phyloP scores from a whole-genome alignment of 2,113 vertebrate genomes.

The Leptosomus discolor region DNA sequence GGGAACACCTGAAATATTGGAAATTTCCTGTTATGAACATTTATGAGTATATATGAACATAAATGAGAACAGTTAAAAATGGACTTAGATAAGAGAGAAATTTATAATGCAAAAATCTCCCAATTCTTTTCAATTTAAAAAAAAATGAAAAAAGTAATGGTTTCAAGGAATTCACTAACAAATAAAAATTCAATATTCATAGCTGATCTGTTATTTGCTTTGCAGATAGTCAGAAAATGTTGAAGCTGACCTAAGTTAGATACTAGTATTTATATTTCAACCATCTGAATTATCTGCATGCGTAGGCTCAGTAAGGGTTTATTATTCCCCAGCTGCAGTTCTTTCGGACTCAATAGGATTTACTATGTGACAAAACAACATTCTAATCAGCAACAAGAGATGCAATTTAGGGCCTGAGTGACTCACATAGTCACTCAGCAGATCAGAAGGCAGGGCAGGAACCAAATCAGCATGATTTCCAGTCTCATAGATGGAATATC shows the following conservation, averaged over 20 bases:
- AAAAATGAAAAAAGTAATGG: background rate
- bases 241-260: background rate
- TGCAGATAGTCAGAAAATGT: background rate
- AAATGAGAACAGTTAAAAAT: background rate
- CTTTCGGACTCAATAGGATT: background rate
- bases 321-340: background rate
- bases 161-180: background rate
- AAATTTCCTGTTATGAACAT: background rate
- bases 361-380: background rate
- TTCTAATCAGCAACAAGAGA: background rate
- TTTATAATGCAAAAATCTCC: background rate
- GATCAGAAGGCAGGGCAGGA: background rate
- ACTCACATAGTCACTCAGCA: background rate
- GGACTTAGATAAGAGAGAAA: background rate
- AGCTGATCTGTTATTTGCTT: background rate
- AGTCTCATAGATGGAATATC: background rate
- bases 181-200: background rate
- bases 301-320: background rate
- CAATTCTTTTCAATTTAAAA: background rate
- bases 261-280: background rate
- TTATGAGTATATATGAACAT: background rate
- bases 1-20: background rate
- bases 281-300: background rate
- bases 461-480: background rate
- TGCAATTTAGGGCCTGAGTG: background rate